Conservation (phyloP, 2,888 invertebrate species). For the Eupithecia dodoneata region DNA sequence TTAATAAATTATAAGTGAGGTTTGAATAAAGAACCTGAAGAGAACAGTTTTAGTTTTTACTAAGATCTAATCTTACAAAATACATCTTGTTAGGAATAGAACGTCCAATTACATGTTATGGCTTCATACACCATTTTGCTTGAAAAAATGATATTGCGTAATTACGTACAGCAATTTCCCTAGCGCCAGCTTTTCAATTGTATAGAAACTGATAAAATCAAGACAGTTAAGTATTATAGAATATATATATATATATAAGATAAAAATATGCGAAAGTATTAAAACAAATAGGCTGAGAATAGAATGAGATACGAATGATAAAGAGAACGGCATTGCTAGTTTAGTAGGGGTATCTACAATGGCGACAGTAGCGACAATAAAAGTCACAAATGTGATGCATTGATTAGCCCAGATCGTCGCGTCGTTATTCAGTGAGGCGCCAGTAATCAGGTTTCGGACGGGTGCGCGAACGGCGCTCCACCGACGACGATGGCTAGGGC, state of each 20-base stretch:
- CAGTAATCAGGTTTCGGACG: conserved; percentile 67
- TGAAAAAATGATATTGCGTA: conserved; percentile 33
- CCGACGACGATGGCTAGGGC: conserved; percentile 41
- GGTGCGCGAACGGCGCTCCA: conserved; percentile 51
- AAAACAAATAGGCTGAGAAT: conserved; percentile 8
- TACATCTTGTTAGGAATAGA: conserved; percentile 30
- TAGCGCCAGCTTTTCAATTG: conserved; percentile 12
- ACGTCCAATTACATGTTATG: conserved; percentile 40
- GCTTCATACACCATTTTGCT: conserved; percentile 28
- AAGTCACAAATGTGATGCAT: conserved; percentile 56
- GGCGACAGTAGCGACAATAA: conserved; percentile 5
- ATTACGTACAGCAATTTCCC: conserved; percentile 34
- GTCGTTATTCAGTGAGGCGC: conserved; percentile 75
- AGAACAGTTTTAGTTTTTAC: conserved; percentile 30
- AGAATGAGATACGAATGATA: neutral
- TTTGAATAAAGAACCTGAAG: conserved; percentile 2
- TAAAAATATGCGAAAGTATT: neutral
- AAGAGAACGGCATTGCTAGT: neutral
- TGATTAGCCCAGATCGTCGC: conserved; percentile 70
- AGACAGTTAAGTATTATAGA: neutral
- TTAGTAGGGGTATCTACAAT: neutral
- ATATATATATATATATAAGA: no score
- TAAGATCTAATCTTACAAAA: conserved; percentile 34
- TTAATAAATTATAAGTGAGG: neutral
- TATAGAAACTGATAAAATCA: conserved; percentile 4